A percentile compares a stretch with the other conserved stretches of the same genome.
Conservation (phyloP, 1,140 invertebrate species). For the Bombyx mori region ASM3026992v2 NC_085111.1:9836001-9836500, state of each 20-base stretch:
- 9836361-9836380: conserved; percentile 14
- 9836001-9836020: conserved; percentile 60
- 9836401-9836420: conserved; percentile 3
- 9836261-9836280: conserved; percentile 33
- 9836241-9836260: conserved; percentile 48
- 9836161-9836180: conserved; percentile 33
- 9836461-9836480: conserved; percentile 15
- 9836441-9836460: conserved; percentile 15
- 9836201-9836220: conserved; percentile 35
- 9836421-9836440: not conserved
- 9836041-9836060: conserved; percentile 32
- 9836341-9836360: conserved; percentile 22
- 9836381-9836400: conserved; percentile 8
- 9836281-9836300: conserved; percentile 53
- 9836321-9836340: conserved; percentile 31
- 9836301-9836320: conserved; percentile 54
- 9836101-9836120: conserved; percentile 56
- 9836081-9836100: conserved; percentile 62
- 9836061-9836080: conserved; percentile 38
- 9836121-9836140: conserved; percentile 31
- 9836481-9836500: conserved; percentile 28
- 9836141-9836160: conserved; percentile 40
- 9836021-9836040: conserved; percentile 66
- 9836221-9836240: conserved; percentile 40
- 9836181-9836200: conserved; percentile 41